phyloP scores from a whole-genome alignment of 1,140 invertebrate genomes.

The Thrips palmi region DNA sequence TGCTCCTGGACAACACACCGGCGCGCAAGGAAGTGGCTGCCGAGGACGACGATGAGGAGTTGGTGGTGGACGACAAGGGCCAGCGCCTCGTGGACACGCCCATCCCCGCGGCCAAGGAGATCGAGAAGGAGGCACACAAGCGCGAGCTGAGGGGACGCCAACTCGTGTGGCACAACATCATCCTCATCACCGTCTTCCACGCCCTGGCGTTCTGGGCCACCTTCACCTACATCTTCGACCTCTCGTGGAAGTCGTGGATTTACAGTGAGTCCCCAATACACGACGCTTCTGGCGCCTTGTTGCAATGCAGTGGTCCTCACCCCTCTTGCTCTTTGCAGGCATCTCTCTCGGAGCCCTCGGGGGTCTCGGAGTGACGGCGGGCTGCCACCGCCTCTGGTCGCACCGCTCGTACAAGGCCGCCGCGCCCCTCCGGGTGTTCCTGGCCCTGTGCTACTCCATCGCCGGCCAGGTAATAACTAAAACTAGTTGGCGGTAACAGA shows the following conservation, averaged over 20 bases:
- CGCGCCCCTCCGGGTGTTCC: constrained; percentile 43
- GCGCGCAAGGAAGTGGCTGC: too few relatives aligned
- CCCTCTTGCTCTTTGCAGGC: constrained; percentile 21
- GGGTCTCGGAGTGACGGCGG: constrained; percentile 57
- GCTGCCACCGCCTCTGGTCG: constrained; percentile 67
- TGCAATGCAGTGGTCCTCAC: neutral
- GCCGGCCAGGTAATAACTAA: constrained; percentile 48
- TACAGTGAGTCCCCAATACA: constrained; percentile 11
- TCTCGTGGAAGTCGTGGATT: constrained; percentile 2
- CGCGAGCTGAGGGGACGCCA: too few relatives aligned
- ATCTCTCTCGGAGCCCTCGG: constrained; percentile 27
- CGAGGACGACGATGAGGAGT: too few relatives aligned
- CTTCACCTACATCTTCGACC: neutral
- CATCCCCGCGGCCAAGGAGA: too few relatives aligned
- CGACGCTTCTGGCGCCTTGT: neutral
- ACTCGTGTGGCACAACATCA: constrained; percentile 15
- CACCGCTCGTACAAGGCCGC: constrained; percentile 71
- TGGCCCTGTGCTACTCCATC: constrained; percentile 45
- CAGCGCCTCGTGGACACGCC: too few relatives aligned
- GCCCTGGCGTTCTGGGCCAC: constrained; percentile 6
- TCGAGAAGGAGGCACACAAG: too few relatives aligned
- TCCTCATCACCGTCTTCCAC: constrained; percentile 14
- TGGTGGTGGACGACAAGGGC: too few relatives aligned
- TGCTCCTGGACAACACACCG: too few relatives aligned
- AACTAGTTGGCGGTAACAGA: neutral